phyloP scores from a whole-genome alignment of 2,888 invertebrate species.

The Celastrina argiolus region DNA sequence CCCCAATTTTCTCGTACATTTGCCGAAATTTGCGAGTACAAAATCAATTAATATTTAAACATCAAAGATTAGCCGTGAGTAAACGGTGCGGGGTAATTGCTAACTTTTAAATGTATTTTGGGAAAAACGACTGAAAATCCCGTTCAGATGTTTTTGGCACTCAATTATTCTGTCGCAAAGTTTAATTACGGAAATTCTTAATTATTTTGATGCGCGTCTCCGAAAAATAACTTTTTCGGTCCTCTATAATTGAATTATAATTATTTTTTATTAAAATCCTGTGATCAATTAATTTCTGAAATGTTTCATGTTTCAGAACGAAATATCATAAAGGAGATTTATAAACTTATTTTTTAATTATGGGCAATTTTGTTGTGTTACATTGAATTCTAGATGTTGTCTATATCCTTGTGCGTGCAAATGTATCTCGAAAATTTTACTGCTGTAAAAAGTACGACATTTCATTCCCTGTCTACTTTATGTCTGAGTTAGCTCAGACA shows the following conservation, averaged over 20 bases:
- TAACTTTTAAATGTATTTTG: conserved; percentile 32
- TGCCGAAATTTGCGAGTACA: conserved; percentile 42
- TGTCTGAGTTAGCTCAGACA: too few relatives aligned
- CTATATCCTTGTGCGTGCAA: too few relatives aligned
- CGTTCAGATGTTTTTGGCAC: conserved; percentile 27
- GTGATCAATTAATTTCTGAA: background rate
- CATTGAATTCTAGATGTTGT: too few relatives aligned
- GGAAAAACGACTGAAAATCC: conserved; percentile 28
- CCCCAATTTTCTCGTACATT: conserved; percentile 38
- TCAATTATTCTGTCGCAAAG: conserved; percentile 28
- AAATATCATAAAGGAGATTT: background rate
- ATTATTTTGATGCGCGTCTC: conserved; percentile 24
- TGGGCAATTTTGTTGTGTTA: too few relatives aligned
- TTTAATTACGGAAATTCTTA: conserved; percentile 27
- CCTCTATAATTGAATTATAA: background rate
- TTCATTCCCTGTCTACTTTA: too few relatives aligned
- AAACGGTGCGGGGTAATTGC: conserved; percentile 34
- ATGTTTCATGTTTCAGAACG: background rate
- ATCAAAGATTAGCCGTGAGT: conserved; percentile 44
- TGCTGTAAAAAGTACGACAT: too few relatives aligned
- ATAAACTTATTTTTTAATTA: background rate
- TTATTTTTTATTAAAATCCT: background rate
- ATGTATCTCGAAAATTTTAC: too few relatives aligned
- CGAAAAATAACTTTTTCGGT: conserved; percentile 18
- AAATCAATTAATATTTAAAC: conserved; percentile 48